phyloP scores from a whole-genome alignment of 2,888 invertebrate species.

The Amphipyra tragopoginis region DNA sequence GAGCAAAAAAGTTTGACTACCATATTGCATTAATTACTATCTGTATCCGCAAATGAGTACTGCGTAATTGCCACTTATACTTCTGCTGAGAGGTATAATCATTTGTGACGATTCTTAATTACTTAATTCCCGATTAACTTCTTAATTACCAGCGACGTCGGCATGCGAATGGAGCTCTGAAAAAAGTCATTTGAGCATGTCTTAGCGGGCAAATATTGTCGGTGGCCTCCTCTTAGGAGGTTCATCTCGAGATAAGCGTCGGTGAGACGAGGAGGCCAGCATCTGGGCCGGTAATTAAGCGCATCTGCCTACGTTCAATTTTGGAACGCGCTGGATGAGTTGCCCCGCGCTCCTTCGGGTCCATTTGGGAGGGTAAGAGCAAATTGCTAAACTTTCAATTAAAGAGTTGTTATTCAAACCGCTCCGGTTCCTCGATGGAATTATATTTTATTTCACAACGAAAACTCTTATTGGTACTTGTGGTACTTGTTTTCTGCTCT shows the following conservation, averaged over 20 bases:
- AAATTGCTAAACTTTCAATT: conserved; percentile 90
- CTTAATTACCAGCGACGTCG: conserved; percentile 69
- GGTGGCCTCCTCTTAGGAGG: conserved; percentile 76
- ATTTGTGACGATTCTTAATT: conserved; percentile 71
- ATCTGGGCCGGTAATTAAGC: conserved; percentile 89
- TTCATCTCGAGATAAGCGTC: conserved; percentile 84
- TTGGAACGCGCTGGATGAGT: conserved; percentile 88
- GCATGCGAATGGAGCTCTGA: conserved; percentile 73
- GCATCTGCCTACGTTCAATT: conserved; percentile 90
- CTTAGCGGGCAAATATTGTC: conserved; percentile 79
- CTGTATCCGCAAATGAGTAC: conserved; percentile 59
- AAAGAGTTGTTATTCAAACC: conserved; percentile 90
- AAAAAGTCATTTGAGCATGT: conserved; percentile 77
- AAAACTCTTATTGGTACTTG: conserved; percentile 82
- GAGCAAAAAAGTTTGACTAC: conserved; percentile 44
- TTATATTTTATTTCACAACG: conserved; percentile 87
- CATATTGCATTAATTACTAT: conserved; percentile 57
- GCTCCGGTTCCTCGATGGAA: conserved; percentile 82
- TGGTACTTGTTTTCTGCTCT: conserved; percentile 81
- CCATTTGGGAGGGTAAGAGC: conserved; percentile 88
- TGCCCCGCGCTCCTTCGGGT: conserved; percentile 84
- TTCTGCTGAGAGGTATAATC: conserved; percentile 62
- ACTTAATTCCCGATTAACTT: conserved; percentile 73
- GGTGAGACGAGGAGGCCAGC: conserved; percentile 75
- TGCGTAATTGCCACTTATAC: conserved; percentile 60